A percentile compares a stretch with the other conserved stretches of the same genome.
phyloP scores from a whole-genome alignment of 2,113 vertebrate genomes.

The Cathartes aura region DNA sequence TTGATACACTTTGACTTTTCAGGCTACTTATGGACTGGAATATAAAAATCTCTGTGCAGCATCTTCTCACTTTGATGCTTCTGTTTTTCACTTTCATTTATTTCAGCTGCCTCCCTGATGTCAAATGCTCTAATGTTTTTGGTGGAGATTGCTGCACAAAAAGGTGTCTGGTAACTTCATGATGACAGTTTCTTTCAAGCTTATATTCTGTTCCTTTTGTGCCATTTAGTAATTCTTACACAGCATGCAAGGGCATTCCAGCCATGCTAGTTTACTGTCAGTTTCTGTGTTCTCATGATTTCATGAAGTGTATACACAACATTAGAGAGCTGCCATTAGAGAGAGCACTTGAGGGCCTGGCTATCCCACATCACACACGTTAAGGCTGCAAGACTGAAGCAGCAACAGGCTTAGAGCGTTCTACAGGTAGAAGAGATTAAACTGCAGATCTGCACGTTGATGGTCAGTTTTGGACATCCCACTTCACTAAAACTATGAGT shows the following conservation, averaged over 20 bases:
- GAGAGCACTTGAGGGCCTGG: not conserved
- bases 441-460: not conserved
- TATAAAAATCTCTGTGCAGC: not conserved
- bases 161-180: not conserved
- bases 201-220: not conserved
- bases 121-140: not conserved
- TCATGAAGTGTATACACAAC: not conserved
- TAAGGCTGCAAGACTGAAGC: not conserved
- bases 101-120: not conserved
- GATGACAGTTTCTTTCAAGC: not conserved
- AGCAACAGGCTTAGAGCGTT: not conserved
- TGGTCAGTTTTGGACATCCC: not conserved
- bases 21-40: not conserved
- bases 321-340: not conserved
- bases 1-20: not conserved
- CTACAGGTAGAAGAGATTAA: not conserved
- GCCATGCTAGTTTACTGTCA: not conserved
- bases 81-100: not conserved
- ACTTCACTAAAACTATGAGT: not conserved
- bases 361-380: not conserved
- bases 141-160: not conserved
- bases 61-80: not conserved
- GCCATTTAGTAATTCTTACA: not conserved
- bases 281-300: not conserved
- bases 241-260: not conserved